Evolutionary conservation across 2,113 vertebrate species (phyloP).

Genomic region (Tragulus kanchil): DNA sequence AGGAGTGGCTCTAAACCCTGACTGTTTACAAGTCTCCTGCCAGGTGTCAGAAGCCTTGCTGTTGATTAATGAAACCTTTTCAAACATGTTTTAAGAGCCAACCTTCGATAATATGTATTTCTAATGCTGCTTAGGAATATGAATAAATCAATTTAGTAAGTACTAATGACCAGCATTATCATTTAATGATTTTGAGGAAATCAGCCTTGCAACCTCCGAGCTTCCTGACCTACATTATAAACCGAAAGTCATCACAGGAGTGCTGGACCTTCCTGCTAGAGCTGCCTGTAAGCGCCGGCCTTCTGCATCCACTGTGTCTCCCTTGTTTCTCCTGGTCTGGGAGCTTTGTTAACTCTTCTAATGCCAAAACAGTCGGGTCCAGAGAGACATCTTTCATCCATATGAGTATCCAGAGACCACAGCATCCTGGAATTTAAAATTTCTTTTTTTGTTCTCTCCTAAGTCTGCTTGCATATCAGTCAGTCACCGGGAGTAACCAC

Average conservation of each 20-base stretch:
- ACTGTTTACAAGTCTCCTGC: not conserved
- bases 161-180: not conserved
- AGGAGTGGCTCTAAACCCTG: not conserved
- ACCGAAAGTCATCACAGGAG: not conserved
- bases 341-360: not conserved
- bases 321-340: not conserved
- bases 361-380: not conserved
- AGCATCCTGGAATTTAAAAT: not conserved
- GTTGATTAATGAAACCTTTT: not conserved
- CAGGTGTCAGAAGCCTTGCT: not conserved
- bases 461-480: not conserved
- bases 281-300: not conserved
- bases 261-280: not conserved
- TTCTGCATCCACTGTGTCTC: accelerated
- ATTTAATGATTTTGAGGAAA: not conserved
- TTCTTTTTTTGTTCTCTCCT: not conserved
- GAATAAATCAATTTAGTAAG: not conserved
- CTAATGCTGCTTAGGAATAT: not conserved
- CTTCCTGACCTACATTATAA: not conserved
- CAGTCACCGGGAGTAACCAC: not conserved
- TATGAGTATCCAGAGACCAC: not conserved
- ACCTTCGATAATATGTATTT: not conserved
- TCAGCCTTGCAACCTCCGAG: not conserved
- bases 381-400: not conserved
- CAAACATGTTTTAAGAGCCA: slow-evolving; percentile 22